phyloP scores from a whole-genome alignment of 1,140 invertebrate genomes.

The Neodiprion virginianus region DNA sequence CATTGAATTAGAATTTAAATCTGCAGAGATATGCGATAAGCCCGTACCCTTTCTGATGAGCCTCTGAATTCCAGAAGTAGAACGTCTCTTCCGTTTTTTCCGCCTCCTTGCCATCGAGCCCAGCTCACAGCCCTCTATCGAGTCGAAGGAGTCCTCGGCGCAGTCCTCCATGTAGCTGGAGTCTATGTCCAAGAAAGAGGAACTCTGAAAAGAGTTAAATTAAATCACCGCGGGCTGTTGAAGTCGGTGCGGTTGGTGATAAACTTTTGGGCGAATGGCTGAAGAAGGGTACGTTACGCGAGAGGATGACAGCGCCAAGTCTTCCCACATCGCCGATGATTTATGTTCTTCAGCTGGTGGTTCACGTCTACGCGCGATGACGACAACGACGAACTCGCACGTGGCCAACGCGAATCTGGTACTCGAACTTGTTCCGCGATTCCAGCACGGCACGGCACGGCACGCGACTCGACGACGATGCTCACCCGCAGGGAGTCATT shows the following conservation, averaged over 20 bases:
- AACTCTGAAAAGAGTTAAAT: background rate
- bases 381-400: conserved; percentile 17
- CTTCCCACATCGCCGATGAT: conserved; percentile 26
- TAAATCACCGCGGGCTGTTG: too few relatives aligned
- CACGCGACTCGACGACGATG: background rate
- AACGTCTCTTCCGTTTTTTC: background rate
- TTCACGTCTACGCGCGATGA: background rate
- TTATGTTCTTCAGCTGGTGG: too few relatives aligned
- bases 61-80: background rate
- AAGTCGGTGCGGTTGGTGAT: too few relatives aligned
- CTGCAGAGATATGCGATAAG: too few relatives aligned
- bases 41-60: background rate
- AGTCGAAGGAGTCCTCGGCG: background rate
- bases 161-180: background rate
- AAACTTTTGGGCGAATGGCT: too few relatives aligned
- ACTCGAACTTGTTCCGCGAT: background rate
- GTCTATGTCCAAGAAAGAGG: background rate
- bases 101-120: background rate
- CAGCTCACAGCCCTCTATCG: background rate
- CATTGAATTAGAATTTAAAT: too few relatives aligned
- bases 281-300: background rate
- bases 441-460: background rate
- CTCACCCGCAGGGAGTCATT: background rate
- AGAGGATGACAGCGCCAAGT: conserved; percentile 18
- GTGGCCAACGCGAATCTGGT: background rate